A percentile compares a stretch with the other conserved stretches of the same genome.
Evolutionary conservation across 2,888 invertebrate species (phyloP).

Genomic region (Tribolium freemani): DNA sequence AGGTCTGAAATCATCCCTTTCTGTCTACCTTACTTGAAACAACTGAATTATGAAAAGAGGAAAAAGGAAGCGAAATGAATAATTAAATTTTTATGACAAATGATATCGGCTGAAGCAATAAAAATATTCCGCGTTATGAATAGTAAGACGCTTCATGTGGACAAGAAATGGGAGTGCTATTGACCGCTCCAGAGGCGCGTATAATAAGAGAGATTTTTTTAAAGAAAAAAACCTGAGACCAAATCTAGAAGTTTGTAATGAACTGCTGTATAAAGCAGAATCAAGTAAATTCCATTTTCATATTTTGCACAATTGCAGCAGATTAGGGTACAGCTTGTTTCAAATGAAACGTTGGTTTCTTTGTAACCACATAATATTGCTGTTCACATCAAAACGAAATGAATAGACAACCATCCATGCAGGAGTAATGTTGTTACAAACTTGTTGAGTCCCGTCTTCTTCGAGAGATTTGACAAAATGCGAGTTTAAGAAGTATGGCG

Average conservation of each 20-base stretch:
- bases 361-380: constrained; percentile 12
- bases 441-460: constrained; percentile 24
- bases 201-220: neutral
- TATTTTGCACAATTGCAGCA: constrained; percentile 15
- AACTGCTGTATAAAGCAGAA: neutral
- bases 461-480: constrained; percentile 6
- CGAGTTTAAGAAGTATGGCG: neutral
- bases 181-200: neutral
- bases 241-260: constrained; percentile 1
- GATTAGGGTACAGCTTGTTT: constrained; percentile 7
- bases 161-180: neutral
- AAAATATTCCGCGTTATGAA: constrained; percentile 13
- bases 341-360: constrained; percentile 17
- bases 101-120: constrained; percentile 11
- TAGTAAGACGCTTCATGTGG: constrained; percentile 5
- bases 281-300: constrained; percentile 13
- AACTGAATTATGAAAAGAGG: constrained; percentile 16
- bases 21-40: neutral
- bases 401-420: constrained; percentile 27
- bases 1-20: neutral
- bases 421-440: constrained; percentile 11
- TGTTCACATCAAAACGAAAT: constrained; percentile 3
- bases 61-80: constrained; percentile 11
- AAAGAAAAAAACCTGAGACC: neutral
- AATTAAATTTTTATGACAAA: constrained; percentile 27